A percentile compares a stretch with the other conserved stretches of the same genome.
Evolutionary conservation across 2,113 vertebrate species (phyloP).

Genomic region (Aleadryas rufinucha): DNA sequence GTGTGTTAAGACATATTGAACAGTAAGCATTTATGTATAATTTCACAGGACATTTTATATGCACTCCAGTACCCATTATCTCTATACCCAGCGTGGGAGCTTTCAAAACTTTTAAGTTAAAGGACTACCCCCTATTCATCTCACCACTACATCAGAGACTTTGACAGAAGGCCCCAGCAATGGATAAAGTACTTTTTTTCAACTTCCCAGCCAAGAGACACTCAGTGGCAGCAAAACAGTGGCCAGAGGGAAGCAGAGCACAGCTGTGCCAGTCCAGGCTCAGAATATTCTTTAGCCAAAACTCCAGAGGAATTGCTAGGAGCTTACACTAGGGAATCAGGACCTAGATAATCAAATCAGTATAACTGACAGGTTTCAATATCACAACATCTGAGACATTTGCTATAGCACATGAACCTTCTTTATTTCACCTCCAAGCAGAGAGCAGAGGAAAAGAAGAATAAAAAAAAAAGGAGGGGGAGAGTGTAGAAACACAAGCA

Average conservation of each 20-base stretch:
- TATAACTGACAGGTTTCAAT: not conserved
- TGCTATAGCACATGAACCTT: not conserved
- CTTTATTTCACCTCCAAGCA: not conserved
- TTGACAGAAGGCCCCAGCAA: not conserved
- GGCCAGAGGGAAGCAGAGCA: not conserved
- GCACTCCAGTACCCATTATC: conserved; percentile 1
- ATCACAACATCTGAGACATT: not conserved
- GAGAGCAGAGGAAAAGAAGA: rapidly evolving
- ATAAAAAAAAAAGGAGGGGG: rapidly evolving
- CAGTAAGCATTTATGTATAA: conserved; percentile 43
- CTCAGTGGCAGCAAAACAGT: not conserved
- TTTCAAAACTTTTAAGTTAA: not conserved
- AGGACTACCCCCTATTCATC: not conserved
- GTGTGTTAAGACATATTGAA: conserved; percentile 31
- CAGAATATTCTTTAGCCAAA: not conserved
- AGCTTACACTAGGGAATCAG: not conserved
- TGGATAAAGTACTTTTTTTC: not conserved
- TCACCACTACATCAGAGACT: not conserved
- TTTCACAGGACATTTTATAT: conserved; percentile 49
- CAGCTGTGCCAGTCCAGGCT: not conserved
- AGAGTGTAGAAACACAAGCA: not conserved
- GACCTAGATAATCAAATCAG: not conserved
- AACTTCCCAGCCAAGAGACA: not conserved
- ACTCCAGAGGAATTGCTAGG: not conserved
- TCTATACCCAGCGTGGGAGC: not conserved